Percentiles rank a stretch among this genome's conserved stretches.
These are phyloP conservation scores for Lamproptera curius DNA, from an alignment of 2,888 invertebrate genomes.

Conservation along the genomic window DNA sequence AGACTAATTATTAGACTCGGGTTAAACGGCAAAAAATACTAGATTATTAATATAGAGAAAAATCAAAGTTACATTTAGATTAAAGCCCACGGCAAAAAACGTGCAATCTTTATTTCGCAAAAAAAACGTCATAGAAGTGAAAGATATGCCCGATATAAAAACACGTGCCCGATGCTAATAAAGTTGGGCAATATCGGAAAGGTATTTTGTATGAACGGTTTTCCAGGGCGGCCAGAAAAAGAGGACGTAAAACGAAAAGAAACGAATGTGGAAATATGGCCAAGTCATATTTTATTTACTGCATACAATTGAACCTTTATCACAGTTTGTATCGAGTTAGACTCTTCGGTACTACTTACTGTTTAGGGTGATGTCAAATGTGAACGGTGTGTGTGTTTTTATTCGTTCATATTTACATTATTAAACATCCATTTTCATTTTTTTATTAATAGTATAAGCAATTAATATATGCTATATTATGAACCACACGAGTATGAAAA, in stretches of 20 bases:
- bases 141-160: slow-evolving; percentile 71
- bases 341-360: slow-evolving; percentile 57
- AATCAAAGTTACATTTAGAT: too few species aligned
- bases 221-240: slow-evolving; percentile 66
- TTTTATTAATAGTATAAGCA: too few species aligned
- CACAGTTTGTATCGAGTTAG: slow-evolving; percentile 69
- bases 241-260: slow-evolving; percentile 69
- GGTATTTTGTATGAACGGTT: slow-evolving; percentile 75
- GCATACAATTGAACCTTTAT: slow-evolving; percentile 76
- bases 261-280: slow-evolving; percentile 74
- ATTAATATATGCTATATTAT: too few species aligned
- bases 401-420: too few species aligned
- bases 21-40: too few species aligned
- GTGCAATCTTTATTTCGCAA: slow-evolving; percentile 58
- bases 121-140: slow-evolving; percentile 55
- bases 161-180: slow-evolving; percentile 74
- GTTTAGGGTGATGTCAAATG: slow-evolving; percentile 43
- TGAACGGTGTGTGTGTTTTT: too few species aligned
- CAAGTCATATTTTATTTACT: slow-evolving; percentile 78
- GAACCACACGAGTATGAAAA: too few species aligned
- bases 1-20: too few species aligned
- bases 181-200: slow-evolving; percentile 72
- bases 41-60: too few species aligned
- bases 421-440: too few species aligned
- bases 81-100: too few species aligned